Base-by-base conservation (phyloP, 2,797 vertebrate genomes). In the Lindbergichthys nudifrons region DNA sequence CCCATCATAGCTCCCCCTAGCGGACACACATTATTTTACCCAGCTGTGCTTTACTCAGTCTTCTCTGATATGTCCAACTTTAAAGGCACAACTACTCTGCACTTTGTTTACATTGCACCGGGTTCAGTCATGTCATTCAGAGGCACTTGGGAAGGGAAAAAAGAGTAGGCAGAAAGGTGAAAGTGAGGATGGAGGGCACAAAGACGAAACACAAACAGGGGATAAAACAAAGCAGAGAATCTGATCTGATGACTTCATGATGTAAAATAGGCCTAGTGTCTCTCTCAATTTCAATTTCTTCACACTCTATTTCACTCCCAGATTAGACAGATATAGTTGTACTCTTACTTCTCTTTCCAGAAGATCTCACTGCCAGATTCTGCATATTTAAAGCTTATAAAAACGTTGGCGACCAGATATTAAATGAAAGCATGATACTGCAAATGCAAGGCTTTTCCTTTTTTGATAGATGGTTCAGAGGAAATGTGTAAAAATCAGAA, bases 1-100 rank as follows among this genome's bases (percentile, higher is more conserved):
- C 23, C 14, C 60, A 45, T 73, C 78, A 77, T 45, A 82, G 79
- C 85, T 21, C 89, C 89, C 5, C 59, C 89, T 84, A 69, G 89
- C 86, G 91, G 91, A 61, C 1, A 56, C 5, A 7, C 43, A 1
- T 0, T 2, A 1, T 54, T n/a, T 9, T n/a, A 13, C 45, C 23
- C 18, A 39, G 15, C 47, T 52, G 15, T 50, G 39, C 21, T 15
- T 3, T 0, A 3, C 4, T 51, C 30, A 5, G 13, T 51, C 13
- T 45, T 11, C 18, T 42, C 15, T 43, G 39, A 26, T 51, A 5
- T 16, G 52, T 58, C 9, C 19, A n/a, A 5, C 14, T 45, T 7
- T 54, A 21, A 16, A 32, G 14, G 2, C 50, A 14, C 0, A 19
- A 41, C 48, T 26, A 7, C 5, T 13, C 56, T 61, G 50, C 26